Conservation (phyloP, 2,888 invertebrate species). For the Punctoribates punctum region DNA sequence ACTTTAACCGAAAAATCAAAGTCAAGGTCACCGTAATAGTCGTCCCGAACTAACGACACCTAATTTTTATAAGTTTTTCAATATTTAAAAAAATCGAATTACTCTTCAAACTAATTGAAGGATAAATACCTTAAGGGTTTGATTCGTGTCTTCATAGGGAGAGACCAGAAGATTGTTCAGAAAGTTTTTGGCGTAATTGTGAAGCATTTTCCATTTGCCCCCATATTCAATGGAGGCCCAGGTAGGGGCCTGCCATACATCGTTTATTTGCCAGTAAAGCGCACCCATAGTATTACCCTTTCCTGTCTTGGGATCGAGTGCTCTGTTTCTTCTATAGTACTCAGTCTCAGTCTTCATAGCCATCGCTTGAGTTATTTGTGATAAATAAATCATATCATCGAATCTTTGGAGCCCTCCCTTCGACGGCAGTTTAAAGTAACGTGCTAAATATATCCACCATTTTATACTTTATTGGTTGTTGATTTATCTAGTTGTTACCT, state of each 20-base stretch:
- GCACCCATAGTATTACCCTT: conserved; percentile 86
- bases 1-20: conserved; percentile 31
- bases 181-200: conserved; percentile 80
- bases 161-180: conserved; percentile 54
- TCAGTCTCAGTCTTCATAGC: conserved; percentile 80
- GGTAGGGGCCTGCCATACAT: conserved; percentile 94
- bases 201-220: conserved; percentile 80
- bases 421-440: conserved; percentile 63
- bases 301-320: conserved; percentile 53
- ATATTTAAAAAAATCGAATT: too few species aligned
- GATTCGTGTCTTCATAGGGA: conserved; percentile 50
- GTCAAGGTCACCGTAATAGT: background rate
- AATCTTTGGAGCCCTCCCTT: conserved; percentile 56
- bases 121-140: background rate
- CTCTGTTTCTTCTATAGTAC: conserved; percentile 65
- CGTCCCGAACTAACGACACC: conserved; percentile 15
- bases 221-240: conserved; percentile 85
- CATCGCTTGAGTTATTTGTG: conserved; percentile 82
- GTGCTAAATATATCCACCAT: conserved; percentile 48
- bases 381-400: conserved; percentile 71
- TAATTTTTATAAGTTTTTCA: background rate
- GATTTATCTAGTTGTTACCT: too few species aligned
- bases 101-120: background rate
- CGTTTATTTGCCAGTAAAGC: conserved; percentile 96
- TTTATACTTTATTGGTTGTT: too few species aligned